Evolutionary conservation across 2,888 invertebrate genomes (phyloP).

Genomic region (Autographa pulchrina): DNA sequence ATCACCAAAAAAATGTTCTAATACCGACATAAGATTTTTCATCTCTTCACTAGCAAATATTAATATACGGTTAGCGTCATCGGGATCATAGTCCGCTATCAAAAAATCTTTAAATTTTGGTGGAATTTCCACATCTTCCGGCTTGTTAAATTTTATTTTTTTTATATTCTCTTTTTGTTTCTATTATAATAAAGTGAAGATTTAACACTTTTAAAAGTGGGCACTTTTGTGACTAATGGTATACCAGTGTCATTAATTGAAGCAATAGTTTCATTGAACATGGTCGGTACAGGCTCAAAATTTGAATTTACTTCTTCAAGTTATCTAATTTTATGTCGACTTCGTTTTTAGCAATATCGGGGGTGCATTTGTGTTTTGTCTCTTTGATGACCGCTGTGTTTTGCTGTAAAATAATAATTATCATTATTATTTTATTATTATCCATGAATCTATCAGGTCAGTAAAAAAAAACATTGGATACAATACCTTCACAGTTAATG

Average conservation of each 20-base stretch:
- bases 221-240: not conserved
- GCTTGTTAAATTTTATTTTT: not conserved
- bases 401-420: slow-evolving; percentile 8
- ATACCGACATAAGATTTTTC: not conserved
- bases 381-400: slow-evolving; percentile 14
- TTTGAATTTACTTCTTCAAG: too few species aligned
- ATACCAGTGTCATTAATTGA: not conserved
- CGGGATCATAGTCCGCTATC: not conserved
- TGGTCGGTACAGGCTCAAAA: too few species aligned
- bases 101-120: not conserved
- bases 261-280: too few species aligned
- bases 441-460: too few species aligned
- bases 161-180: not conserved
- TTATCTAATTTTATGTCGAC: too few species aligned
- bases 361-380: slow-evolving; percentile 3
- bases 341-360: too few species aligned
- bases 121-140: not conserved
- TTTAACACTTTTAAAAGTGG: not conserved
- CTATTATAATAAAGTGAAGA: not conserved
- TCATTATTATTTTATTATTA: too few species aligned
- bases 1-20: not conserved
- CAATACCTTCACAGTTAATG: not conserved
- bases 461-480: not conserved
- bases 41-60: not conserved
- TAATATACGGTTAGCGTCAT: not conserved